A percentile compares a stretch with the other conserved stretches of the same genome.
These are phyloP conservation scores for Orthosia gracilis DNA, from an alignment of 2,888 invertebrate genomes.

Conservation along the genomic window DNA sequence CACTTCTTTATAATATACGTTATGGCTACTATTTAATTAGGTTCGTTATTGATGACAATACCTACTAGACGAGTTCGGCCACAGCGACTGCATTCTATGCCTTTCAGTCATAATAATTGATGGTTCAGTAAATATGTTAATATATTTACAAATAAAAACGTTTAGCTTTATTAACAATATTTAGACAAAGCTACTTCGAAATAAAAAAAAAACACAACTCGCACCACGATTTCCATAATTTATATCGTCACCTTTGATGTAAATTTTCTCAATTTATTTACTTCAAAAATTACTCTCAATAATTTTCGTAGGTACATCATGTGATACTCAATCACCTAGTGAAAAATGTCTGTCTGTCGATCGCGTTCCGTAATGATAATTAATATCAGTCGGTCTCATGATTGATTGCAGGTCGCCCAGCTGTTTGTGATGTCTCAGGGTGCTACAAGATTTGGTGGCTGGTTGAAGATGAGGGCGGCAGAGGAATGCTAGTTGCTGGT, in stretches of 20 bases:
- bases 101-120: too few relatives aligned
- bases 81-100: too few relatives aligned
- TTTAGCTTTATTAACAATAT: not conserved
- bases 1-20: too few relatives aligned
- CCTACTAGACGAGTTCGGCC: too few relatives aligned
- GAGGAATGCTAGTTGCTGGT: not conserved
- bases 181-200: not conserved
- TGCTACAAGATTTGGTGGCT: constrained; percentile 58
- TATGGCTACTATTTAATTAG: too few relatives aligned
- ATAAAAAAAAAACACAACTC: not conserved
- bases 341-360: constrained; percentile 63
- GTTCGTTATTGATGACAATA: too few relatives aligned
- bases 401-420: constrained; percentile 78
- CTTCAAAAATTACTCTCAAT: constrained; percentile 38
- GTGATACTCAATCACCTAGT: constrained; percentile 50
- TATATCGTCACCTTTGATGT: not conserved
- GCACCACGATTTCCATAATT: not conserved
- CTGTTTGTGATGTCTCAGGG: constrained; percentile 74
- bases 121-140: too few relatives aligned
- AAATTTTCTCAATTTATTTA: constrained; percentile 3
- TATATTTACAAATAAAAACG: too few relatives aligned
- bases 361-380: constrained; percentile 75
- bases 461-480: constrained; percentile 33
- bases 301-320: constrained; percentile 27
- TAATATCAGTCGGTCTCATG: constrained; percentile 78